phyloP scores from a whole-genome alignment of 2,797 vertebrate genomes.

The Mus minutoides region DNA sequence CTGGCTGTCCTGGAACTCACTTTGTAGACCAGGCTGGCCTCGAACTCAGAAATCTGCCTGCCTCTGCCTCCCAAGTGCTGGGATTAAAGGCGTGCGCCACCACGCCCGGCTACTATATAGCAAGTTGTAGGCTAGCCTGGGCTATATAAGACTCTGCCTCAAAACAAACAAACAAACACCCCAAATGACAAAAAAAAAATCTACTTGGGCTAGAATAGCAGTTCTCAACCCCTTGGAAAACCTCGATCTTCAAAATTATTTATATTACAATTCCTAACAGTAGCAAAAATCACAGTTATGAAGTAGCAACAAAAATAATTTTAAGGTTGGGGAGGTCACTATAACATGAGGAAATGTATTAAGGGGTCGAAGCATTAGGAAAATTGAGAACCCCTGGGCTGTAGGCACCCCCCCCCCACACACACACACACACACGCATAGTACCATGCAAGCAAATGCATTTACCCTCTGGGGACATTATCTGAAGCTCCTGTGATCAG shows the following conservation, averaged over 20 bases:
- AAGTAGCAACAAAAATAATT: neutral
- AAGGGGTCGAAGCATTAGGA: neutral
- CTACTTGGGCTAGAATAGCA: neutral
- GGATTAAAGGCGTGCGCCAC: too few species aligned
- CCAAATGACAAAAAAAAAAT: neutral
- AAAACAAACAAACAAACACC: neutral
- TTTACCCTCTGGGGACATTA: neutral
- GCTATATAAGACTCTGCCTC: neutral
- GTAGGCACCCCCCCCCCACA: too few species aligned
- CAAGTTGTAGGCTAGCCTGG: neutral
- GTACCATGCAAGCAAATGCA: neutral
- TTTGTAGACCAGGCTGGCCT: too few species aligned
- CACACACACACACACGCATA: neutral
- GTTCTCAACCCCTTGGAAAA: neutral
- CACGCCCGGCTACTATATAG: too few species aligned
- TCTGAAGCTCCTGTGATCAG: conserved; percentile 37
- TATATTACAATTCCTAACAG: neutral
- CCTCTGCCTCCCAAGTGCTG: too few species aligned
- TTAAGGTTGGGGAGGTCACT: neutral
- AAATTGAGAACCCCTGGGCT: neutral
- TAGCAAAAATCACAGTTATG: neutral
- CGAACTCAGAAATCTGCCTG: too few species aligned
- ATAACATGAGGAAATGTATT: neutral
- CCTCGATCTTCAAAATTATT: neutral
- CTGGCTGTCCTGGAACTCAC: too few species aligned